Conservation (phyloP, 1,140 invertebrate genomes). For the Archegozetes longisetosus region DNA sequence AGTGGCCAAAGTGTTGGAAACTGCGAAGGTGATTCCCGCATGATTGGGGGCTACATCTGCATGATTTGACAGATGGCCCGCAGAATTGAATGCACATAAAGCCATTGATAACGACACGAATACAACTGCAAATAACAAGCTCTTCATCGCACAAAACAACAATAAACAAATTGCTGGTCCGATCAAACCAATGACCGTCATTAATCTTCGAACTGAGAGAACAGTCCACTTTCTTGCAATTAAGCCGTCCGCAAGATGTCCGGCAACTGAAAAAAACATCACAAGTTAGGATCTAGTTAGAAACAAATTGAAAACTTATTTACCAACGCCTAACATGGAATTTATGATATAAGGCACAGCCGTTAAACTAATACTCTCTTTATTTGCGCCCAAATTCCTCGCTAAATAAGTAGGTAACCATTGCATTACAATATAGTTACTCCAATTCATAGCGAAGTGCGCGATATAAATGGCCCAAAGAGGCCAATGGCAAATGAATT, state of each 20-base stretch:
- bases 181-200: conserved; percentile 57
- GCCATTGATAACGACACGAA: conserved; percentile 61
- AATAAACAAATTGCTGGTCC: conserved; percentile 54
- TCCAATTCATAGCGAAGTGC: conserved; percentile 71
- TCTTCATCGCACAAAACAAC: conserved; percentile 54
- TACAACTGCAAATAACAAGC: conserved; percentile 48
- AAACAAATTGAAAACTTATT: conserved; percentile 24
- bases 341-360: conserved; percentile 61
- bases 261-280: conserved; percentile 36
- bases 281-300: conserved; percentile 14
- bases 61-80: conserved; percentile 61
- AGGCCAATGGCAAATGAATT: conserved; percentile 51
- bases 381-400: conserved; percentile 46
- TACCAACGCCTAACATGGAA: conserved; percentile 52
- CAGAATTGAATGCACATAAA: conserved; percentile 56
- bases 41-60: conserved; percentile 61
- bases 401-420: conserved; percentile 61
- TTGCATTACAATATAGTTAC: conserved; percentile 66
- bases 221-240: conserved; percentile 49
- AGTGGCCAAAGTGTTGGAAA: conserved; percentile 60
- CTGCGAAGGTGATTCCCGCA: conserved; percentile 59
- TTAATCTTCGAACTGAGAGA: conserved; percentile 50
- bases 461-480: conserved; percentile 61
- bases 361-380: conserved; percentile 54
- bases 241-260: conserved; percentile 53